Percentiles rank a stretch among this genome's conserved stretches.
Evolutionary conservation across 2,888 invertebrate species (phyloP).

Genomic region (Pachycephus smyrnensis): DNA sequence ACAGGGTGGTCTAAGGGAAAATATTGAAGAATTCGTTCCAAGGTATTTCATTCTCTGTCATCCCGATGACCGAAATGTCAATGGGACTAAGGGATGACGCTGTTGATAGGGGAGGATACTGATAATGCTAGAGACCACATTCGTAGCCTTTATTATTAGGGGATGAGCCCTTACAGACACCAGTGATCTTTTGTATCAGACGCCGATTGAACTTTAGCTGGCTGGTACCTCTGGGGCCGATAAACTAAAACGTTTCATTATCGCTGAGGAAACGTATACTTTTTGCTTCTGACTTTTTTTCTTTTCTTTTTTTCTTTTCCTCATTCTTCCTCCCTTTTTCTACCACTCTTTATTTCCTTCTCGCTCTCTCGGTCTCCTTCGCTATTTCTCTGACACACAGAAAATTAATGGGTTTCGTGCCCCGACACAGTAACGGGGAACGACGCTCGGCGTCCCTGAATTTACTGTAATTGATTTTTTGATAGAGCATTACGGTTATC

Average conservation of each 20-base stretch:
- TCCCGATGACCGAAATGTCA: not conserved
- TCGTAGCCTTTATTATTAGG: constrained; percentile 12
- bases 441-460: constrained; percentile 40
- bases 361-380: not conserved
- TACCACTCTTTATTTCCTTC: not conserved
- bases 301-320: not conserved
- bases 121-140: constrained; percentile 28
- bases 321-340: constrained; percentile 2
- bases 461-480: constrained; percentile 58
- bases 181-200: constrained; percentile 31
- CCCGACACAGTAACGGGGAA: constrained; percentile 46
- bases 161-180: not conserved
- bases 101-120: not conserved
- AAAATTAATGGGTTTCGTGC: constrained; percentile 55
- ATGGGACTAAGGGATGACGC: not conserved
- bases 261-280: constrained; percentile 30
- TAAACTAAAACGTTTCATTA: constrained; percentile 57
- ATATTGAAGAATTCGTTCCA: too few species aligned
- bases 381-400: constrained; percentile 27
- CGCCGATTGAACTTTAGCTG: constrained; percentile 47
- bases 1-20: too few species aligned
- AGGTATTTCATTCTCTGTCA: too few species aligned
- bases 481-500: constrained; percentile 45
- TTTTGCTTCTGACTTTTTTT: too few species aligned
- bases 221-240: constrained; percentile 47